Conservation (phyloP, 1,140 invertebrate genomes). For the Zaprionus camerounensis region DNA sequence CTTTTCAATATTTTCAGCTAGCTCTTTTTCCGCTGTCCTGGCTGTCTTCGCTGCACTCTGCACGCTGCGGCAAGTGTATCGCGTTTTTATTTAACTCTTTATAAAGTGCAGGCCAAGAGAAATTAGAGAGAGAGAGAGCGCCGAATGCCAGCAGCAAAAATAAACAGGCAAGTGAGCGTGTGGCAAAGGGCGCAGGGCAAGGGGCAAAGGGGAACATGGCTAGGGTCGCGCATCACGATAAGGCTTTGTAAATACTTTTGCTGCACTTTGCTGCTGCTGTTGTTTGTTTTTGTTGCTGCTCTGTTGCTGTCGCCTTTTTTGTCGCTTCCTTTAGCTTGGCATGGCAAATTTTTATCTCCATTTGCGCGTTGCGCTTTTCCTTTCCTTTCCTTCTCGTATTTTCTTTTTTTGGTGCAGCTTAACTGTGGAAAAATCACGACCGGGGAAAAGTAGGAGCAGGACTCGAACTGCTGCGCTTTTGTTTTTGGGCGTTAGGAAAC, state of each 20-base stretch:
- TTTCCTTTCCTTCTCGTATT: slow-evolving; percentile 1
- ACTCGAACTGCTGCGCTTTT: slow-evolving; percentile 57
- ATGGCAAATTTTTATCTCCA: slow-evolving; percentile 81
- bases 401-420: slow-evolving; percentile 26
- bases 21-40: slow-evolving; percentile 16
- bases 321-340: slow-evolving; percentile 76
- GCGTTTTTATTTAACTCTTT: slow-evolving; percentile 76
- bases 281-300: slow-evolving; percentile 49
- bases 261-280: slow-evolving; percentile 64
- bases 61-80: slow-evolving; percentile 56
- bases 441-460: slow-evolving; percentile 41
- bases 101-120: slow-evolving; percentile 75
- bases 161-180: slow-evolving; percentile 72
- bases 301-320: slow-evolving; percentile 56
- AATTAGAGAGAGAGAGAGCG: slow-evolving; percentile 64
- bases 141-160: slow-evolving; percentile 71
- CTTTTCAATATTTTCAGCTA: slow-evolving; percentile 38
- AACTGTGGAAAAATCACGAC: slow-evolving; percentile 46
- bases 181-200: slow-evolving; percentile 29
- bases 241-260: slow-evolving; percentile 81
- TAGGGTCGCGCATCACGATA: slow-evolving; percentile 66
- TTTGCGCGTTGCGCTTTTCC: slow-evolving; percentile 67
- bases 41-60: slow-evolving; percentile 5
- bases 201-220: slow-evolving; percentile 15
- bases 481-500: slow-evolving; percentile 64